phyloP scores from a whole-genome alignment of 2,888 invertebrate species.

The Lycaena phlaeas region DNA sequence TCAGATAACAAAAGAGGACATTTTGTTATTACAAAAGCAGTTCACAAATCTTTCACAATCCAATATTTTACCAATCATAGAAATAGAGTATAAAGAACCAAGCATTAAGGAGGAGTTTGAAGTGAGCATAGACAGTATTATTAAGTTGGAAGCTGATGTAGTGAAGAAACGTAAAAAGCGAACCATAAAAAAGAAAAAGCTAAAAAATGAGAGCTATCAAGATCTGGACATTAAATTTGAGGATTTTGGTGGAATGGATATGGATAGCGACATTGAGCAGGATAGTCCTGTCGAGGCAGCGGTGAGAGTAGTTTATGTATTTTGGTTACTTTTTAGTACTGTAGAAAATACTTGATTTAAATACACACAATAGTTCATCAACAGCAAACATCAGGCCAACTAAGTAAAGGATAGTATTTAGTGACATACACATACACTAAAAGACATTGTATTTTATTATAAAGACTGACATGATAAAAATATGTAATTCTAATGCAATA shows the following conservation, averaged over 20 bases:
- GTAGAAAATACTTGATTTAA: too few relatives aligned
- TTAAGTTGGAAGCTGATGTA: constrained; percentile 17
- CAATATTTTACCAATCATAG: neutral
- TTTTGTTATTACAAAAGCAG: neutral
- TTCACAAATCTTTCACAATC: neutral
- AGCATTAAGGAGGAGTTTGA: constrained; percentile 18
- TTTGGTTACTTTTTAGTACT: too few relatives aligned
- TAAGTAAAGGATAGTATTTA: too few relatives aligned
- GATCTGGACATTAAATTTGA: constrained; percentile 12
- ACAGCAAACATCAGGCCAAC: too few relatives aligned
- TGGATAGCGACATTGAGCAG: neutral
- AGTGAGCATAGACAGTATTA: constrained; percentile 11
- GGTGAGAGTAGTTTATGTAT: constrained; percentile 10
- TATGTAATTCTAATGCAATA: too few relatives aligned
- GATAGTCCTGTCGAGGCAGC: neutral
- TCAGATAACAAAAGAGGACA: constrained; percentile 1
- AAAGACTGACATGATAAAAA: too few relatives aligned
- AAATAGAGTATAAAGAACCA: constrained; percentile 15
- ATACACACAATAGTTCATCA: too few relatives aligned
- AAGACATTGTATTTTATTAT: too few relatives aligned
- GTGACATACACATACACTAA: too few relatives aligned
- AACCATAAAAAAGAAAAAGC: neutral
- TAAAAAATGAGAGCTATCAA: constrained; percentile 13
- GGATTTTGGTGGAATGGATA: neutral
- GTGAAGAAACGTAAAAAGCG: constrained; percentile 2